These are phyloP conservation scores for Eretmochelys imbricata DNA, from an alignment of 2,113 vertebrate genomes.

Conservation along the genomic window DNA sequence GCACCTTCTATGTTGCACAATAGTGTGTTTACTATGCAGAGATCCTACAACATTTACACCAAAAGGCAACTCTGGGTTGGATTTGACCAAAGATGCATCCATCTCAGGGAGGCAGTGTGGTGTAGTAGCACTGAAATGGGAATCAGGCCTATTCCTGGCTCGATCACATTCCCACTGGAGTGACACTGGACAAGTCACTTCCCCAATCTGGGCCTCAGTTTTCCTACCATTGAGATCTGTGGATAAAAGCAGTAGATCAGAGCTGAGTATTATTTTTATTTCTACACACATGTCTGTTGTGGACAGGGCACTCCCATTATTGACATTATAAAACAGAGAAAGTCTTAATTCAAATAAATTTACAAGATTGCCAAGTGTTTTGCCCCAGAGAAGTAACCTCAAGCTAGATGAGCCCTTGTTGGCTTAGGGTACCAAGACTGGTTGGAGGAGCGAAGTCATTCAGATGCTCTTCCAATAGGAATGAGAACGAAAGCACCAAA, in stretches of 20 bases:
- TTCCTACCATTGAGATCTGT: not conserved
- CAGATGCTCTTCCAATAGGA: slow-evolving; percentile 13
- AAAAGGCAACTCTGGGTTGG: not conserved
- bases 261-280: slow-evolving; percentile 18
- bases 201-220: not conserved
- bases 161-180: not conserved
- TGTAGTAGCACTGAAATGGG: not conserved
- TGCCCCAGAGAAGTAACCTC: slow-evolving; percentile 6
- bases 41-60: not conserved
- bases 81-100: not conserved
- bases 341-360: slow-evolving; percentile 1
- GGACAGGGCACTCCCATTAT: not conserved
- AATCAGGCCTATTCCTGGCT: not conserved
- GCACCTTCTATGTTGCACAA: not conserved
- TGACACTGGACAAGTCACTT: not conserved
- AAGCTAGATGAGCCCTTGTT: not conserved
- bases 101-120: not conserved
- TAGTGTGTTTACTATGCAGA: not conserved
- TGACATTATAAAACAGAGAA: not conserved
- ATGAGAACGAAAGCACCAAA: not conserved
- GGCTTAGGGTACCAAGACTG: not conserved
- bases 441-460: not conserved
- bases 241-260: not conserved
- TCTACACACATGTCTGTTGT: not conserved
- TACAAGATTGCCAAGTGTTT: slow-evolving; percentile 5